Conservation (phyloP, 2,113 vertebrate genomes). For the Ellobius talpinus region DNA sequence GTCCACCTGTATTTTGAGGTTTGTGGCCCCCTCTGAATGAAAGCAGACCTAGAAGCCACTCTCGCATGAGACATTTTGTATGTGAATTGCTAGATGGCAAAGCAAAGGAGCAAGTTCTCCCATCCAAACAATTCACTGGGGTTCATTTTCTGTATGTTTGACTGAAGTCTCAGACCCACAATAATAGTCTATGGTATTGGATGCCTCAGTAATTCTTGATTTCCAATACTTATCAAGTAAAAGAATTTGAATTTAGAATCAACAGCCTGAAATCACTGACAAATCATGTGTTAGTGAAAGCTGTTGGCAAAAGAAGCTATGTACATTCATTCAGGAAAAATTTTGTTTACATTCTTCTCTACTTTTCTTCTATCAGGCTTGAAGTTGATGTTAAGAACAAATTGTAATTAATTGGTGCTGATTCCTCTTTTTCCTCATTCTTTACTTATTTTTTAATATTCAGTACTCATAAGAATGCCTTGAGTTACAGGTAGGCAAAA, state of each 20-base stretch:
- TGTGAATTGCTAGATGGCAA: constrained; percentile 8
- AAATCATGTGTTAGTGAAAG: background rate
- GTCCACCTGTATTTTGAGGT: background rate
- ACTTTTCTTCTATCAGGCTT: background rate
- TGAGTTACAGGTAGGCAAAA: constrained; percentile 65
- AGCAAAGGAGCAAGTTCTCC: background rate
- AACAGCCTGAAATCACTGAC: background rate
- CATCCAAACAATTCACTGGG: background rate
- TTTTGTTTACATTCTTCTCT: constrained; percentile 31
- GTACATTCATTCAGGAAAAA: background rate
- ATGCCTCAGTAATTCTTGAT: background rate
- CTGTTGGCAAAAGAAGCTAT: background rate
- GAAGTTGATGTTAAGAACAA: constrained; percentile 70
- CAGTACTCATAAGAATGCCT: constrained; percentile 22
- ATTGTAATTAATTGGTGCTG: constrained; percentile 52
- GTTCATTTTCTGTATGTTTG: background rate
- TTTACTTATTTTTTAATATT: constrained; percentile 66
- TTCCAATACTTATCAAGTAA: background rate
- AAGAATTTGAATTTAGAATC: background rate
- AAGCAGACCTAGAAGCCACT: constrained; percentile 9
- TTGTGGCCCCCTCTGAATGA: background rate
- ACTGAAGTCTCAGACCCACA: background rate
- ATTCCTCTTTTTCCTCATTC: background rate
- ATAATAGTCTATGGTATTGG: background rate
- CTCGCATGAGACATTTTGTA: constrained; percentile 56